Evolutionary conservation across 2,888 invertebrate genomes (phyloP), one percentile per base, ranked within the genome.

Genomic region (Plutella xylostella): DNA sequence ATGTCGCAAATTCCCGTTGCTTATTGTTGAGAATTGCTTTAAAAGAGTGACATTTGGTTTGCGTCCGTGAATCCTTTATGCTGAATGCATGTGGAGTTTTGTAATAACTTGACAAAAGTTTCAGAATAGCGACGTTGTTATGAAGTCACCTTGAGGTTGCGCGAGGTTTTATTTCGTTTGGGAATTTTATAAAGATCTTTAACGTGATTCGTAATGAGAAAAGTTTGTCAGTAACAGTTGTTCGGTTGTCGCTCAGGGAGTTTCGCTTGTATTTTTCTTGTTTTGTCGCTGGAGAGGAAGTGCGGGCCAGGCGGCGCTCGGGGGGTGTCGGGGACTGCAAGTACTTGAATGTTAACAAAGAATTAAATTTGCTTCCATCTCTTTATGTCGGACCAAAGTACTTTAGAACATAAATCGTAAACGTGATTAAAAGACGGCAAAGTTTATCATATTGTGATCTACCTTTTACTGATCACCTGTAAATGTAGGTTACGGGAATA

Each of bases 21-120:
- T 72, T 72, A 63, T 60, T 67, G 68, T 69, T 65, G 61, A 57
- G 59, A 63, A 67, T 66, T 66, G 64, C 62, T 66, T 42, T 67
- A 57, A 58, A 58, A 34, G 48, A 51, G 48, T 52, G 50, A 48
- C 51, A 42, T 52, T 48, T 45, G 33, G 38, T 31, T 20, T 20
- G 33, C 44, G 28, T 33, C 31, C 21, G 20, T 34, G 34, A 33
- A 33, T 43, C 43, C 43, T 25, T 43, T 35, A 40, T 40, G 40
- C 15, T n/a, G n/a, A 19, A 40, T 21, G 40, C 40, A 40, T 25
- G 18, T 11, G 25, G 40, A 42, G 42, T 42, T 42, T 33, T 42
- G 42, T 42, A 42, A 42, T 42, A 42, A 42, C 33, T 42, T 33
- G 15, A 22, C 15, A 33, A 31, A 34, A n/a, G 18, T 21, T 14